Evolutionary conservation across 2,888 invertebrate genomes (phyloP), one percentile per base, ranked within the genome.

Genomic region (Cerastis leucographa): DNA sequence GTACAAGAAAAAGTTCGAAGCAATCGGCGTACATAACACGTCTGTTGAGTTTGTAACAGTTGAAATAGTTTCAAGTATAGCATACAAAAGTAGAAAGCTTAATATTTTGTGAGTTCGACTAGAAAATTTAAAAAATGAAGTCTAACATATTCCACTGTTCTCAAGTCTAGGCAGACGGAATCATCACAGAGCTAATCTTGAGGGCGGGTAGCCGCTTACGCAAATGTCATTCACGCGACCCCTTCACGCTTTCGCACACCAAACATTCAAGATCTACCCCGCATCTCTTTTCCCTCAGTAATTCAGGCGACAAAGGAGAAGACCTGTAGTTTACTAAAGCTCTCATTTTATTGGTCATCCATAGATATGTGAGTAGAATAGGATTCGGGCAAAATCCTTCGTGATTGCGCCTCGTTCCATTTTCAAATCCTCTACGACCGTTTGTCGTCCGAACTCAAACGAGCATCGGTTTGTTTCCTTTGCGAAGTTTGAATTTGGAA

Each of bases 221-320:
- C 92, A 94, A 95, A 95, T 94, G 95, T 93, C 93, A 94, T 94
- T 94, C 93, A 92, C 93, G 91, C 92, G 90, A 93, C 92, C 94
- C 94, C 92, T 93, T 93, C 91, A 91, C 91, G 91, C 90, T 87
- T 89, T 78, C 77, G 81, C 83, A 84, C 88, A 84, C 93, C 92
- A 92, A 76, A 71, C 68, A 66, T 76, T 54, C 66, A 67, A 86
- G 89, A 91, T 70, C 93, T 88, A 44, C 90, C 89, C 77, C 73
- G 62, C 85, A 88, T 80, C 85, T 82, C 83, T 67, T 81, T 25
- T 44, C 59, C 49, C 42, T 67, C 64, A 40, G 17, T 56, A 77
- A 88, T 74, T 42, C 59, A 73, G 88, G 70, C 83, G 69, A 82
- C 73, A 85, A 73, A 87, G 81, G 88, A 89, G 89, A 68, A 74